These are phyloP conservation scores for Drepana arcuata DNA, from an alignment of 1,140 invertebrate genomes.

Conservation along the genomic window DNA sequence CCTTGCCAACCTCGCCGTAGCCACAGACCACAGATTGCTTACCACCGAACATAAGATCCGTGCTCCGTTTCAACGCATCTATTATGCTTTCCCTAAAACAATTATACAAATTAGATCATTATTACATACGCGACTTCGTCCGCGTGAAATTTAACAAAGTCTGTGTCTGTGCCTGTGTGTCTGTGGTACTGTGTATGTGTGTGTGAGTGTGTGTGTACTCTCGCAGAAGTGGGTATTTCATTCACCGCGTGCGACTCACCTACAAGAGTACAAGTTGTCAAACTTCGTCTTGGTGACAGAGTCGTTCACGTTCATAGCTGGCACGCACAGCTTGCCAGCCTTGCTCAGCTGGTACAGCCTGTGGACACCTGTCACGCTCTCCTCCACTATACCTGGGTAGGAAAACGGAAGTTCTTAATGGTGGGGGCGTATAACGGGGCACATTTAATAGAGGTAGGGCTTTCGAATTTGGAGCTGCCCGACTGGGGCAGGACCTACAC, in stretches of 20 bases:
- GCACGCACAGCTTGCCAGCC: slow-evolving; percentile 94
- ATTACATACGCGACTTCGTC: no score
- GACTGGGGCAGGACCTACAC: no score
- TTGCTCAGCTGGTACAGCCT: slow-evolving; percentile 96
- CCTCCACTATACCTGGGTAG: slow-evolving; percentile 92
- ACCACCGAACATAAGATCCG: slow-evolving; percentile 98
- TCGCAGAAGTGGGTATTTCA: no score
- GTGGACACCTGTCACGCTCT: slow-evolving; percentile 98
- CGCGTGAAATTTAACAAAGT: no score
- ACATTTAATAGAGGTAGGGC: no score
- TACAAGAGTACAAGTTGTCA: slow-evolving; percentile 96
- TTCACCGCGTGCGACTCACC: slow-evolving; percentile 84
- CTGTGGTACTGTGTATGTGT: no score
- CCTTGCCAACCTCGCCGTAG: slow-evolving; percentile 98
- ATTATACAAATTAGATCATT: slow-evolving; percentile 27
- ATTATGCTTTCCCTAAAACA: slow-evolving; percentile 75
- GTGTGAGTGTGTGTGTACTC: no score
- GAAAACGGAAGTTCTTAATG: no score
- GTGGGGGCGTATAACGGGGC: no score
- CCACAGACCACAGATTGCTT: slow-evolving; percentile 98
- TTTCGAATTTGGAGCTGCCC: no score
- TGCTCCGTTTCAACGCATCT: slow-evolving; percentile 88
- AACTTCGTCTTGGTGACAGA: slow-evolving; percentile 99
- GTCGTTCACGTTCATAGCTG: slow-evolving; percentile 99
- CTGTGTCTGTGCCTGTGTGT: no score